Conservation (phyloP, 1,140 invertebrate species). For the Drosophila nigromelanica region DNA sequence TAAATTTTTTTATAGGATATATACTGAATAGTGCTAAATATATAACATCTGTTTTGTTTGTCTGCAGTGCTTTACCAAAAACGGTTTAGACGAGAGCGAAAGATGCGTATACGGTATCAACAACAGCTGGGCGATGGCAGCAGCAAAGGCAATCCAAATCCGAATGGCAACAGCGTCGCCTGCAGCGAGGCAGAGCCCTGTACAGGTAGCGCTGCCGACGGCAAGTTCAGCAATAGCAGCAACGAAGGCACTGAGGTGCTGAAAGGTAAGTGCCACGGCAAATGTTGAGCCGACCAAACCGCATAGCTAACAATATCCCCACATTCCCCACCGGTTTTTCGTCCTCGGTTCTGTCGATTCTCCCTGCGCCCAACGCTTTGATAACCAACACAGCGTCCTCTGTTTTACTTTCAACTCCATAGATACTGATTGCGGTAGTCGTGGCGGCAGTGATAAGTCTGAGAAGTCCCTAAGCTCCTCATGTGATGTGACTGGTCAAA, state of each 20-base stretch:
- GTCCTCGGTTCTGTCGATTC: neutral
- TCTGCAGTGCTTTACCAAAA: slow-evolving; percentile 93
- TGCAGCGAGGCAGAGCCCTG: slow-evolving; percentile 54
- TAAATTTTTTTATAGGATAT: no score
- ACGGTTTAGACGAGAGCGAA: slow-evolving; percentile 93
- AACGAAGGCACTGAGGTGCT: slow-evolving; percentile 49
- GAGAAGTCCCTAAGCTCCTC: slow-evolving; percentile 75
- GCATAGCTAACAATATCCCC: slow-evolving; percentile 54
- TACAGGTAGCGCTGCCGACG: slow-evolving; percentile 37
- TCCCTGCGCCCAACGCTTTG: slow-evolving; percentile 51
- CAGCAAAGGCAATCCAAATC: slow-evolving; percentile 47
- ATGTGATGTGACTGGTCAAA: slow-evolving; percentile 64
- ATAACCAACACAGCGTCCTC: slow-evolving; percentile 73
- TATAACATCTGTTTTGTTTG: neutral
- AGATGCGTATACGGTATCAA: slow-evolving; percentile 91
- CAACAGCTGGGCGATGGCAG: slow-evolving; percentile 89
- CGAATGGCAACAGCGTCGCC: slow-evolving; percentile 49
- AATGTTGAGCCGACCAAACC: slow-evolving; percentile 26
- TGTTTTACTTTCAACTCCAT: slow-evolving; percentile 56
- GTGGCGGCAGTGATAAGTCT: slow-evolving; percentile 76
- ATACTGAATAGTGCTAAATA: no score
- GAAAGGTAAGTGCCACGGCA: slow-evolving; percentile 56
- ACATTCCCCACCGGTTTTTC: slow-evolving; percentile 13
- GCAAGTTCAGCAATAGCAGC: slow-evolving; percentile 52
- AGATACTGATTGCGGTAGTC: slow-evolving; percentile 76